Evolutionary conservation across 2,113 vertebrate species (phyloP).

Genomic region (pig (Sus scrofa)): T2T-Sscrofa CM000812.6:40815501-40816000

Average conservation of each 20-base stretch:
- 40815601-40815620: slow-evolving; percentile 72
- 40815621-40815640: slow-evolving; percentile 55
- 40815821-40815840: not conserved
- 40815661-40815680: slow-evolving; percentile 36
- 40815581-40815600: slow-evolving; percentile 57
- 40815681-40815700: not conserved
- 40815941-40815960: slow-evolving; percentile 83
- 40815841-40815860: slow-evolving; percentile 34
- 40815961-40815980: slow-evolving; percentile 77
- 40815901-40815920: slow-evolving; percentile 80
- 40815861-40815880: slow-evolving; percentile 79
- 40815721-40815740: slow-evolving; percentile 46
- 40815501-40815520: not conserved
- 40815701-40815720: slow-evolving; percentile 21
- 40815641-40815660: not conserved
- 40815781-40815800: not conserved
- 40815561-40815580: slow-evolving; percentile 67
- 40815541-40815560: slow-evolving; percentile 40
- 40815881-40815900: slow-evolving; percentile 83
- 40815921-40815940: slow-evolving; percentile 77
- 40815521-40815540: slow-evolving; percentile 56
- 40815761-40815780: not conserved
- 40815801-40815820: not conserved
- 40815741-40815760: not conserved
- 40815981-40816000: slow-evolving; percentile 51